Conservation (phyloP, 2,888 invertebrate species). For the Drosophila tripunctata region DNA sequence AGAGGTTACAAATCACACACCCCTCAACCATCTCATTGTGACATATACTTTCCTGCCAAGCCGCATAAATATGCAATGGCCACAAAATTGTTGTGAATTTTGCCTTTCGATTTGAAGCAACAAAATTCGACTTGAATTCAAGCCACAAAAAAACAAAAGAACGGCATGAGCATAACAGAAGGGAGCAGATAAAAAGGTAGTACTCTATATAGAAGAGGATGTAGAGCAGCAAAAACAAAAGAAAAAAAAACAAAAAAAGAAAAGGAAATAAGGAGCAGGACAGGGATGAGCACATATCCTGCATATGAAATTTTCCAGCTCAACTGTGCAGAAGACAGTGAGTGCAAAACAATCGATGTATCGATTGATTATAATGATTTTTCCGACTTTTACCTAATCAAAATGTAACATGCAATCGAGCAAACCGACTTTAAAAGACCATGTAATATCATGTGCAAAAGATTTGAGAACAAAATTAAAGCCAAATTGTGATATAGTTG, state of each 20-base stretch:
- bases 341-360: conserved; percentile 56
- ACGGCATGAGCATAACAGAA: too few species aligned
- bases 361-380: conserved; percentile 61
- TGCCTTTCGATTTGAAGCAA: conserved; percentile 19
- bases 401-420: too few species aligned
- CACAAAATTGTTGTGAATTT: conserved; percentile 57
- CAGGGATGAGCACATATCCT: conserved; percentile 21
- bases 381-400: conserved; percentile 21
- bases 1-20: conserved; percentile 14
- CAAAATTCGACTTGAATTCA: conserved; percentile 21
- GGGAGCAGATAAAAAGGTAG: background rate
- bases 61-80: conserved; percentile 55
- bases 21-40: background rate
- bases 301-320: conserved; percentile 31
- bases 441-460: too few species aligned
- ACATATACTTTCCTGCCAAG: background rate
- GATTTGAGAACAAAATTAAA: too few species aligned
- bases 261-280: background rate
- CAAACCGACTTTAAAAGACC: too few species aligned
- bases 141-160: background rate
- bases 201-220: background rate
- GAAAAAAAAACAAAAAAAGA: too few species aligned
- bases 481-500: too few species aligned
- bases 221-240: background rate
- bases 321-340: background rate